A percentile compares a stretch with the other conserved stretches of the same genome.
Evolutionary conservation across 2,113 vertebrate genomes (phyloP).

Genomic region (Corapipo altera): DNA sequence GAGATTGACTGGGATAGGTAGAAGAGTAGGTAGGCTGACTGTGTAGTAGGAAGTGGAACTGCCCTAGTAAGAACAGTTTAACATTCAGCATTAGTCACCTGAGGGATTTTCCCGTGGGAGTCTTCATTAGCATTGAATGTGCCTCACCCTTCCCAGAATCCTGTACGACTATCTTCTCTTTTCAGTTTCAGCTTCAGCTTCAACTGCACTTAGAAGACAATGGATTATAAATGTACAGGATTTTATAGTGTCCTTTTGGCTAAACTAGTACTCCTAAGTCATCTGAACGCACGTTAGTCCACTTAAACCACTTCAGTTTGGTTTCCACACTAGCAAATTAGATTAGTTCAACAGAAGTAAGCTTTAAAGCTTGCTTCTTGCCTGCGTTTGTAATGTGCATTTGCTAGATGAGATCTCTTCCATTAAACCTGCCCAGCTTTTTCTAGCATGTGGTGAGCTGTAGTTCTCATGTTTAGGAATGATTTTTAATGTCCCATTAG

Average conservation of each 20-base stretch:
- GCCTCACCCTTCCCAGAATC: background rate
- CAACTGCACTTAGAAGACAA: background rate
- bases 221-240: background rate
- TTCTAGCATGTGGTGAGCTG: background rate
- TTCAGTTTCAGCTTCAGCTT: background rate
- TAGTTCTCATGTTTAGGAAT: background rate
- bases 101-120: background rate
- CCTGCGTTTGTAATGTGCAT: background rate
- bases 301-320: background rate
- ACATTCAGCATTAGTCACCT: background rate
- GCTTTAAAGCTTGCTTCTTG: background rate
- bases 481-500: background rate
- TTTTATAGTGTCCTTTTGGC: background rate
- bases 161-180: background rate
- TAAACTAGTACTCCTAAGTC: background rate
- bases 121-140: background rate
- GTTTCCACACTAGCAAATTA: background rate
- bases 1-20: background rate
- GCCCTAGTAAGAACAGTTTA: background rate
- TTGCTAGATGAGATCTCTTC: background rate
- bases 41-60: background rate
- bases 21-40: background rate
- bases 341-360: background rate
- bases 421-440: background rate
- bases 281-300: background rate